Evolutionary conservation across 2,888 invertebrate species (phyloP), one percentile per base, ranked within the genome.

Genomic region (Pherbina coryleti): DNA sequence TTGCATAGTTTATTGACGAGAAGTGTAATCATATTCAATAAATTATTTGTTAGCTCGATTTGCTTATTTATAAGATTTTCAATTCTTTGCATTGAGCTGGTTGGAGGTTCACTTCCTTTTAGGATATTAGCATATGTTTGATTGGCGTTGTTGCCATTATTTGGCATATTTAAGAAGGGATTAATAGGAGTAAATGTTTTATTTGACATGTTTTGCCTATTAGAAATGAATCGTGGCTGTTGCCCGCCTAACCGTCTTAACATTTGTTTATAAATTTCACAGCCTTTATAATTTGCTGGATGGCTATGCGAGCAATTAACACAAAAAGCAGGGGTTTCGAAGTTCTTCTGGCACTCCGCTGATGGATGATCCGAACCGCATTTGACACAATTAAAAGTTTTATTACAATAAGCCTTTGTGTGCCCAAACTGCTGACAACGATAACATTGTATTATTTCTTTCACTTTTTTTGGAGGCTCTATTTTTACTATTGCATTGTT

Each of bases 251-350:
- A 5, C 8, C 28, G 22, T 17, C 44, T 25, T 5, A 31, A 53
- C 49, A 75, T 28, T 22, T 57, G 37, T 5, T 69, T 62, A 49
- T 64, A 77, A 22, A 77, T 34, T 60, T 19, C 34, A 37, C 70
- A 76, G 1, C 62, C 76, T 62, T 70, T 76, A 37, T 76, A 70
- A 55, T 60, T 75, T 19, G 75, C 55, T 22, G 75, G 51, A 75
- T 75, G 75, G 14, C 55, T 75, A 31, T 69, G 34, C n/a, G 7
- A 31, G 57, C 75, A 75, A 51, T 75, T 75, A 3, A 34, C 37
- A 37, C 37, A 37, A 4, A 37, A 37, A 37, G 37, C 7, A 7
- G 37, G 37, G 8, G 8, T 37, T 37, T 28, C 67, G 37, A 28
- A 17, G 28, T 28, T 22, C 14, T 25, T 7, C 11, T 5, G 62